These are phyloP conservation scores for Takifugu flavidus DNA, from an alignment of 2,113 vertebrate genomes.

Conservation along the genomic window DNA sequence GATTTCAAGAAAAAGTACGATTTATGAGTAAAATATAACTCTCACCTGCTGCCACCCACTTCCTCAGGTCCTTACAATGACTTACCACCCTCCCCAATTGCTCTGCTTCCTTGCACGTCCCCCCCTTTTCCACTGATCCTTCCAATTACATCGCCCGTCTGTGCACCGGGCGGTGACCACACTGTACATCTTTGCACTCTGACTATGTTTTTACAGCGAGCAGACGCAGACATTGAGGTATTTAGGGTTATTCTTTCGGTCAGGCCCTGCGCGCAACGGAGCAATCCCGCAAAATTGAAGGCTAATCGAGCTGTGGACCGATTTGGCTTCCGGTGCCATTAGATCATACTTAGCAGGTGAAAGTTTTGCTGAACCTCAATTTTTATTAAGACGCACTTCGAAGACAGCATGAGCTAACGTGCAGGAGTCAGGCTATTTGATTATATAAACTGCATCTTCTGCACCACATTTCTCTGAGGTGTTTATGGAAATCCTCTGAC, in stretches of 20 bases:
- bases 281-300: constrained; percentile 34
- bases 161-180: constrained; percentile 30
- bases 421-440: constrained; percentile 2
- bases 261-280: constrained; percentile 40
- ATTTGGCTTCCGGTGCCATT: constrained; percentile 20
- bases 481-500: constrained; percentile 67
- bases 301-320: constrained; percentile 61
- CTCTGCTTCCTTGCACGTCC: constrained; percentile 63
- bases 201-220: constrained; percentile 67
- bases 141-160: constrained; percentile 57
- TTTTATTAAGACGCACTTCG: not conserved
- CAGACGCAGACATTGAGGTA: constrained; percentile 66
- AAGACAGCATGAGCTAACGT: too few species aligned
- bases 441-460: constrained; percentile 30
- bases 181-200: constrained; percentile 55
- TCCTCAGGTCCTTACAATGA: constrained; percentile 56
- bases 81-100: constrained; percentile 56
- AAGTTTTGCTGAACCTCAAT: constrained; percentile 4
- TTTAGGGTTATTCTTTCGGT: constrained; percentile 65
- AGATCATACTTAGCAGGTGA: constrained; percentile 39
- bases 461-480: constrained; percentile 53
- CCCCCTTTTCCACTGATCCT: constrained; percentile 54
- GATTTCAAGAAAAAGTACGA: too few species aligned
- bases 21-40: constrained; percentile 38
- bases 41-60: constrained; percentile 53